These are phyloP conservation scores for Epinotia ramella DNA, from an alignment of 2,888 invertebrate genomes.

Conservation along the genomic window DNA sequence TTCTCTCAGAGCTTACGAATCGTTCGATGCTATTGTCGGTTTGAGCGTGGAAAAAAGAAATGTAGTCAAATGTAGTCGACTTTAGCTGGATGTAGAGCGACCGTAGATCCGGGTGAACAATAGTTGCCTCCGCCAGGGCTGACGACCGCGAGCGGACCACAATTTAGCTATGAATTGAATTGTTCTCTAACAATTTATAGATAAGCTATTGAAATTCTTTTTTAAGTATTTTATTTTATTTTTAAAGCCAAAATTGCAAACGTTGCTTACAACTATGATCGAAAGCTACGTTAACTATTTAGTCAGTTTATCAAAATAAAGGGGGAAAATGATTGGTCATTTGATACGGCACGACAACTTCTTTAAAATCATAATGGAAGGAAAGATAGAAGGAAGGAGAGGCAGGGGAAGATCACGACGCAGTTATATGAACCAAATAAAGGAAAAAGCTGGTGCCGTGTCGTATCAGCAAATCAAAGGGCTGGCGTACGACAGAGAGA, in stretches of 20 bases:
- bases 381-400: no score
- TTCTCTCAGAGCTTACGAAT: neutral
- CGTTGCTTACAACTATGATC: no score
- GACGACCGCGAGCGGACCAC: slow-evolving; percentile 19
- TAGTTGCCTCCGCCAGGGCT: slow-evolving; percentile 41
- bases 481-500: no score
- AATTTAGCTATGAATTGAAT: slow-evolving; percentile 13
- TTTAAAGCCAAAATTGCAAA: neutral
- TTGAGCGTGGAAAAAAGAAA: slow-evolving; percentile 23
- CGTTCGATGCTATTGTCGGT: slow-evolving; percentile 10
- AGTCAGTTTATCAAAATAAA: no score
- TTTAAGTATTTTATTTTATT: neutral
- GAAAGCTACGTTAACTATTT: no score
- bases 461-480: no score
- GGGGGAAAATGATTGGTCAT: no score
- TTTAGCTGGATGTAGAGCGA: slow-evolving; percentile 44
- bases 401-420: no score
- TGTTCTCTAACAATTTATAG: slow-evolving; percentile 21
- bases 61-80: slow-evolving; percentile 34
- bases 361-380: no score
- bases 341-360: no score
- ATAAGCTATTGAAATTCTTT: slow-evolving; percentile 3
- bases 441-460: no score
- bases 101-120: slow-evolving; percentile 52
- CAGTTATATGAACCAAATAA: no score